Percentiles rank a stretch among this genome's conserved stretches.
Conservation (phyloP, 2,888 invertebrate genomes). For the Cerceris ruficornis region DNA sequence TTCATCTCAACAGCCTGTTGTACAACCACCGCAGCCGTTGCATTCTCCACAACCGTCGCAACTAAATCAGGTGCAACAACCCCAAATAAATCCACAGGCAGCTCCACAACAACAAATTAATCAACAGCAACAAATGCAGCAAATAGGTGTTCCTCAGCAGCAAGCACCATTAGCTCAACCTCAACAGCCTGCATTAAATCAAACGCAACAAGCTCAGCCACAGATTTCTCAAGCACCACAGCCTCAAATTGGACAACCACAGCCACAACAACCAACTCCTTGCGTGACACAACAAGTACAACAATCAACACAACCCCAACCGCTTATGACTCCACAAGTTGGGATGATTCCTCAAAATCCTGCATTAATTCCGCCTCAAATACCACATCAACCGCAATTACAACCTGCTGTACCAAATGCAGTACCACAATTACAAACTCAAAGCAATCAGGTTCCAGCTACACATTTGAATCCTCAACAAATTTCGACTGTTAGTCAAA, state of each 20-base stretch:
- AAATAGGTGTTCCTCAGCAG: conserved; percentile 57
- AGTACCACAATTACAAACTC: conserved; percentile 62
- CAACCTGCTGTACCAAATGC: conserved; percentile 64
- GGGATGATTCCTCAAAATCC: conserved; percentile 54
- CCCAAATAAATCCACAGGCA: conserved; percentile 56
- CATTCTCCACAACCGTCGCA: conserved; percentile 60
- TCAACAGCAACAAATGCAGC: conserved; percentile 59
- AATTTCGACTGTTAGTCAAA: conserved; percentile 69
- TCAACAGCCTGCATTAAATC: conserved; percentile 48
- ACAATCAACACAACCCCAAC: conserved; percentile 50
- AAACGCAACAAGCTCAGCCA: conserved; percentile 47
- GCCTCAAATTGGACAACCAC: conserved; percentile 45
- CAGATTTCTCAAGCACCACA: conserved; percentile 58
- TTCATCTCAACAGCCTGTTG: conserved; percentile 49
- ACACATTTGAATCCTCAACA: conserved; percentile 67
- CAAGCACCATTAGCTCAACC: conserved; percentile 74
- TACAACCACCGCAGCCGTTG: conserved; percentile 56
- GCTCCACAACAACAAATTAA: conserved; percentile 55
- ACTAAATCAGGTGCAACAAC: conserved; percentile 59
- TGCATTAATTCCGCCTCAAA: conserved; percentile 70
- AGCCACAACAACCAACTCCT: conserved; percentile 33
- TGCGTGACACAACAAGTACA: conserved; percentile 56
- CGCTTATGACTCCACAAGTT: conserved; percentile 53
- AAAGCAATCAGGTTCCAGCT: conserved; percentile 60
- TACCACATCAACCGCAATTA: conserved; percentile 71